A percentile compares a stretch with the other conserved stretches of the same genome.
Conservation (phyloP, 2,888 invertebrate species). For the Melieria picta region DNA sequence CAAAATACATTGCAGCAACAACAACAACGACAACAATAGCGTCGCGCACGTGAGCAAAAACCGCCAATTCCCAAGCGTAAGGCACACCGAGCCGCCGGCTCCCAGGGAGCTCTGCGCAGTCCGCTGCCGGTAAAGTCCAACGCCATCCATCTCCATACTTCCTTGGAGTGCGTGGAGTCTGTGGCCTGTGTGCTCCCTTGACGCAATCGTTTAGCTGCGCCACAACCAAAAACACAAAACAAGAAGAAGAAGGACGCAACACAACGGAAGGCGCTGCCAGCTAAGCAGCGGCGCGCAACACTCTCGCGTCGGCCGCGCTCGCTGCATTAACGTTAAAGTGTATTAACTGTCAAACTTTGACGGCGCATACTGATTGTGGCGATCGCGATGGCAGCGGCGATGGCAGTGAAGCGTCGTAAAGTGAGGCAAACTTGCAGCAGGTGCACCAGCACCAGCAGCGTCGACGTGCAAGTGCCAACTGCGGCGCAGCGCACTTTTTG, state of each 20-base stretch:
- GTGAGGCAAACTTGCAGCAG: constrained; percentile 48
- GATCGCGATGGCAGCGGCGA: constrained; percentile 19
- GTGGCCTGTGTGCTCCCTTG: constrained; percentile 42
- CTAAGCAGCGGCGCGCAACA: constrained; percentile 18
- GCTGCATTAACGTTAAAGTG: constrained; percentile 50
- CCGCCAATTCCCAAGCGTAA: too few relatives aligned
- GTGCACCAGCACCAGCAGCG: constrained; percentile 40
- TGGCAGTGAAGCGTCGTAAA: background rate
- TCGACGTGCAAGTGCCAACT: constrained; percentile 16
- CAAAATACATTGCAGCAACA: constrained; percentile 39
- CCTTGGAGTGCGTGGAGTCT: constrained; percentile 35
- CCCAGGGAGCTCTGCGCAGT: background rate
- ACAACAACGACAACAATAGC: constrained; percentile 12
- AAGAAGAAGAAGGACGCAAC: constrained; percentile 14
- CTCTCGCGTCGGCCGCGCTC: constrained; percentile 6
- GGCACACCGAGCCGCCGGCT: too few relatives aligned
- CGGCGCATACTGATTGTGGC: constrained; percentile 51
- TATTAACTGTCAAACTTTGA: constrained; percentile 52
- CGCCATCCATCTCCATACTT: background rate
- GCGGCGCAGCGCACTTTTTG: background rate
- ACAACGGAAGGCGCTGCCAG: constrained; percentile 21
- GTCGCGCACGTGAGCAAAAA: background rate
- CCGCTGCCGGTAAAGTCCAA: constrained; percentile 2
- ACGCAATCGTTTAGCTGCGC: constrained; percentile 49
- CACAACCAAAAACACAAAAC: constrained; percentile 26